A percentile compares a stretch with the other conserved stretches of the same genome.
Conservation (phyloP, 2,113 vertebrate species). For the Oophaga pumilio region DNA sequence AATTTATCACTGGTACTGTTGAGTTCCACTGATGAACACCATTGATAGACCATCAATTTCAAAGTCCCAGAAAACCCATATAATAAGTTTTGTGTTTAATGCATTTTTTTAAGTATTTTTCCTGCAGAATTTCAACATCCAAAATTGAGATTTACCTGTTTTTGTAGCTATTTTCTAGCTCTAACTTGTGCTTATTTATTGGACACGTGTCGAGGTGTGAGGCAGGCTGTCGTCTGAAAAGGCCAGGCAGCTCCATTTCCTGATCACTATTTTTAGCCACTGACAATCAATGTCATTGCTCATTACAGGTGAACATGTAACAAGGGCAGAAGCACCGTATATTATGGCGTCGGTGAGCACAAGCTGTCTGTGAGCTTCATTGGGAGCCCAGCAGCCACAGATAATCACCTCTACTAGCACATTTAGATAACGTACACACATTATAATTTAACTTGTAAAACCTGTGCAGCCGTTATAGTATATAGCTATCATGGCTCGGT, state of each 20-base stretch:
- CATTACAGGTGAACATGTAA: not conserved
- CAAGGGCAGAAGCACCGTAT: not conserved
- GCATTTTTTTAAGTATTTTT: no score
- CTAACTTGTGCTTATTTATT: not conserved
- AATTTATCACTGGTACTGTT: no score
- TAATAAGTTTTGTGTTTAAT: no score
- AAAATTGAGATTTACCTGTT: not conserved
- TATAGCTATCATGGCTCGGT: no score
- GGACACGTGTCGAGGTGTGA: not conserved
- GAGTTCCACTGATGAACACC: no score
- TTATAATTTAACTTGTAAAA: no score
- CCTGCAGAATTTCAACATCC: not conserved
- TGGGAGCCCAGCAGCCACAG: no score
- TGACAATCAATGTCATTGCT: slow-evolving; percentile 1
- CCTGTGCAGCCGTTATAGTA: no score
- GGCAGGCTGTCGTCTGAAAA: not conserved
- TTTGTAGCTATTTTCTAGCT: not conserved
- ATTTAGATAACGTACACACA: no score
- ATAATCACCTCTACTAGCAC: not conserved
- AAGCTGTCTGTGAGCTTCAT: not conserved
- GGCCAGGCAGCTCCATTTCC: not conserved
- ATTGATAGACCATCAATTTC: no score
- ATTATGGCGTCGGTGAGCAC: not conserved
- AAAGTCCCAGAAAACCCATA: no score
- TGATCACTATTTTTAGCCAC: not conserved